Conservation (phyloP, 2,888 invertebrate species). For the Rhingia rostrata region DNA sequence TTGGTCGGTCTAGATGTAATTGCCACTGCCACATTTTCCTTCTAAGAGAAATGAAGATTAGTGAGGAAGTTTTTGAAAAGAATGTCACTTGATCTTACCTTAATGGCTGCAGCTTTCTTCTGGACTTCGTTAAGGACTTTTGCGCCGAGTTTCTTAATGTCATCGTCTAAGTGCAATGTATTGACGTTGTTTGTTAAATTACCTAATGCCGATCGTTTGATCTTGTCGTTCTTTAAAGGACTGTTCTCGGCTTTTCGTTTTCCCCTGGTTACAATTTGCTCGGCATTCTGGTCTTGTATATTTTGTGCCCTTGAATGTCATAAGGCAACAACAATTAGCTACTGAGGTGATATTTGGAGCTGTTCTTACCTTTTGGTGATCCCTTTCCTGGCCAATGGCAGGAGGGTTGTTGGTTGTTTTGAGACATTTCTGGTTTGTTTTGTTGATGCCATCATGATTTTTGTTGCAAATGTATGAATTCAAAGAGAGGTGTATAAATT, state of each 20-base stretch:
- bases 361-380: conserved; percentile 75
- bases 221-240: conserved; percentile 88
- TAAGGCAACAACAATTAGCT: not conserved
- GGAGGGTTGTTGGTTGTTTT: conserved; percentile 77
- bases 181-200: conserved; percentile 89
- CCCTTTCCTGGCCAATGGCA: conserved; percentile 79
- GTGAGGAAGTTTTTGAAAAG: not conserved
- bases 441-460: conserved; percentile 80
- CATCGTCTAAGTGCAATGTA: conserved; percentile 78
- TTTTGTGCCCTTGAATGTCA: conserved; percentile 73
- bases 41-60: conserved; percentile 54
- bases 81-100: conserved; percentile 19
- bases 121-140: conserved; percentile 75
- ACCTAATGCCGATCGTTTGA: conserved; percentile 92
- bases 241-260: conserved; percentile 93
- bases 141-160: conserved; percentile 82
- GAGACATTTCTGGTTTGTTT: conserved; percentile 79
- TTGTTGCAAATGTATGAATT: conserved; percentile 14
- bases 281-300: conserved; percentile 79
- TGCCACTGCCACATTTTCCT: conserved; percentile 69
- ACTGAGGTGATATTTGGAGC: not conserved
- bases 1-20: conserved; percentile 67
- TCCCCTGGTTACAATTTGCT: conserved; percentile 80
- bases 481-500: not conserved
- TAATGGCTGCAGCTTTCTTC: conserved; percentile 41